Base-by-base conservation (phyloP, 2,888 invertebrate genomes). In the Pyrgus malvae region DNA sequence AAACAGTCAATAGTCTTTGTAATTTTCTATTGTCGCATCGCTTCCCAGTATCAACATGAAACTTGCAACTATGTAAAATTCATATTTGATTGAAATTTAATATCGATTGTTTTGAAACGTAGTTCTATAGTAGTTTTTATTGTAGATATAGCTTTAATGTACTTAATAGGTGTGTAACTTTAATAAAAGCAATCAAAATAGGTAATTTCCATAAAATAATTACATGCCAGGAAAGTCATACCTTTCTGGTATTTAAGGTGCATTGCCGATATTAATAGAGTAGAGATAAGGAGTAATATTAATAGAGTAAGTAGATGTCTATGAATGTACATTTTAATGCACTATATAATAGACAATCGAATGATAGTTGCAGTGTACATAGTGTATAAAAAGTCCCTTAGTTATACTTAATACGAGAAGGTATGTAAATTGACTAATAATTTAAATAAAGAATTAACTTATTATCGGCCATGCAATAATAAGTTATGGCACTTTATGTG, bases 241-340 rank as follows among this genome's bases (percentile, higher is more conserved):
- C 31, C 3, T 44, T 44, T 16, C 27, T n/a, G 8, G 16, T 17
- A 19, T 17, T 19, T 31, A 16, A 17, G n/a, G n/a, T n/a, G n/a
- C n/a, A n/a, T n/a, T n/a, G n/a, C n/a, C n/a, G n/a, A n/a, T n/a
- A n/a, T n/a, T n/a, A n/a, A n/a, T n/a, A n/a, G n/a, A n/a, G n/a
- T n/a, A n/a, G n/a, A n/a, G n/a, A n/a, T n/a, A n/a, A n/a, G n/a
- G n/a, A n/a, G n/a, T n/a, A n/a, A n/a, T n/a, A n/a, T n/a, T n/a
- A n/a, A n/a, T n/a, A n/a, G n/a, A n/a, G 44, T 29, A 16, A 19
- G n/a, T 31, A 33, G 14, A 33, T 29, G 4, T 7, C 9, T 37
- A 37, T 5, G 1, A 8, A 9, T 61, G 62, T 63, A 61, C 60
- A 62, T 50, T 63, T 59, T 63, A 62, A 62, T 63, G 61, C 56